Conservation (phyloP, 2,888 invertebrate species). For the Ornithoptera alexandrae region DNA sequence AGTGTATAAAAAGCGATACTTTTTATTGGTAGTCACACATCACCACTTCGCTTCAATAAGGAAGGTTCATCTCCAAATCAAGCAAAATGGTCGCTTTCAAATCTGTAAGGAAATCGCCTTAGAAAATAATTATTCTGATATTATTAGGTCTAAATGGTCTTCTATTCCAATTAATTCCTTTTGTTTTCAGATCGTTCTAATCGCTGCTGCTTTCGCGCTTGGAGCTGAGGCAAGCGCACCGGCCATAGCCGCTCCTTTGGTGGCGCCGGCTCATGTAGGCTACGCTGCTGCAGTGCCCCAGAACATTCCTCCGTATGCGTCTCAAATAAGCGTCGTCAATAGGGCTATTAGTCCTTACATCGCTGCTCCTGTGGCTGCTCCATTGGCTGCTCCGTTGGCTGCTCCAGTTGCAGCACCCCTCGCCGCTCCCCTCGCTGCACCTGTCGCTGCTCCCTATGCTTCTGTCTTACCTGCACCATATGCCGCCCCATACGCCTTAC, state of each 20-base stretch:
- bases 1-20: slow-evolving; percentile 67
- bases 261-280: slow-evolving; percentile 78
- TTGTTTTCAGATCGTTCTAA: slow-evolving; percentile 64
- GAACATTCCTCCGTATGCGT: slow-evolving; percentile 82
- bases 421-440: slow-evolving; percentile 41
- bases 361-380: slow-evolving; percentile 51
- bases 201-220: slow-evolving; percentile 62
- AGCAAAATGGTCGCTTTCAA: slow-evolving; percentile 75
- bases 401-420: slow-evolving; percentile 45
- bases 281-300: slow-evolving; percentile 81
- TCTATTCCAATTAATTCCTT: background rate
- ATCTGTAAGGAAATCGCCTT: slow-evolving; percentile 59
- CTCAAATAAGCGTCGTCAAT: slow-evolving; percentile 79
- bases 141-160: background rate
- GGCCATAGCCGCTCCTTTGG: slow-evolving; percentile 60
- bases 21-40: slow-evolving; percentile 62
- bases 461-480: slow-evolving; percentile 35
- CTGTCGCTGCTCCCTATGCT: slow-evolving; percentile 39
- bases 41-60: slow-evolving; percentile 67
- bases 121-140: slow-evolving; percentile 21
- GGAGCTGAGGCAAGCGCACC: slow-evolving; percentile 59
- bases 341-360: slow-evolving; percentile 63
- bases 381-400: slow-evolving; percentile 41
- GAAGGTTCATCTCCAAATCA: slow-evolving; percentile 66
- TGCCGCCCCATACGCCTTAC: slow-evolving; percentile 33